These are phyloP conservation scores for Hemiprocne comata DNA, from an alignment of 2,113 vertebrate species.

Conservation along the genomic window DNA sequence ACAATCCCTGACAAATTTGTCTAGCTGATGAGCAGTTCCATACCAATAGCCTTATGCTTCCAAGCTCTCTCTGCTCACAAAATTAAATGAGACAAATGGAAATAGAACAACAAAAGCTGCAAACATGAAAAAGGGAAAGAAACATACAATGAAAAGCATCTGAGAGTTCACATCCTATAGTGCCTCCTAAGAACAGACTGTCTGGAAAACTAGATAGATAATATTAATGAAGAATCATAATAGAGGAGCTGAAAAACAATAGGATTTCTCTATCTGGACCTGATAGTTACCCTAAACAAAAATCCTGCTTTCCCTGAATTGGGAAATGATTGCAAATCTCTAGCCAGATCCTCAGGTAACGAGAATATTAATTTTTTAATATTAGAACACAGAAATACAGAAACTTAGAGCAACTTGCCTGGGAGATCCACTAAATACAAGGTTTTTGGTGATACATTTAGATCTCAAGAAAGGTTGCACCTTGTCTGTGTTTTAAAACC, in stretches of 20 bases:
- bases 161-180: not conserved
- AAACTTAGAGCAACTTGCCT: not conserved
- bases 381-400: not conserved
- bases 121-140: not conserved
- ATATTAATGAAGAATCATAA: not conserved
- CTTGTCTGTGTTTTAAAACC: not conserved
- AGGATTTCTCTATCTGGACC: not conserved
- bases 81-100: not conserved
- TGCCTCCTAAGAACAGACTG: not conserved
- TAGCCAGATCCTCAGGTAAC: not conserved
- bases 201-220: not conserved
- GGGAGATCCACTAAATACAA: not conserved
- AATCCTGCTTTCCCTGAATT: not conserved
- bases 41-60: conserved; percentile 6
- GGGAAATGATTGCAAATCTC: not conserved
- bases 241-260: not conserved
- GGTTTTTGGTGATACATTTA: not conserved
- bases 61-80: not conserved
- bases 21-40: conserved; percentile 20
- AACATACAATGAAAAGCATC: not conserved
- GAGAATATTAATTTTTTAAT: not conserved
- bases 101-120: not conserved
- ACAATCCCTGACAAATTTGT: conserved; percentile 1
- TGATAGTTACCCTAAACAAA: not conserved
- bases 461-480: not conserved